These are phyloP conservation scores for Muscicapa adusta DNA, from an alignment of 2,113 vertebrate genomes.

Conservation along the genomic window DNA sequence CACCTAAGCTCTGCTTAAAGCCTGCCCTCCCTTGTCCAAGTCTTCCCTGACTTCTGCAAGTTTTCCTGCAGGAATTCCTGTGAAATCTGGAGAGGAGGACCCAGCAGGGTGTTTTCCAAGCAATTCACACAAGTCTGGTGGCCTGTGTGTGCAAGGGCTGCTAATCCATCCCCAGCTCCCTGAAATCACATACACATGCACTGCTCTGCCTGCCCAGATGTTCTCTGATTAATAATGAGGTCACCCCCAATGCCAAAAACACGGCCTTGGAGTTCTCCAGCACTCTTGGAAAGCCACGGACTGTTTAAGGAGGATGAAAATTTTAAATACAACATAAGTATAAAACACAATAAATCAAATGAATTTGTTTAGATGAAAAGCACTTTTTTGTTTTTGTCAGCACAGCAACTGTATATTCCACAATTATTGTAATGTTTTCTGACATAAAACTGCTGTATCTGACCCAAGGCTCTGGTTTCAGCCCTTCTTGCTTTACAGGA, in stretches of 20 bases:
- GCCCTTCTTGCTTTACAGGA: neutral
- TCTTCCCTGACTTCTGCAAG: neutral
- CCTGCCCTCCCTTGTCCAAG: neutral
- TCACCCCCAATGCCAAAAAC: slow-evolving; percentile 1
- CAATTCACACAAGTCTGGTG: neutral
- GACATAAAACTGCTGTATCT: slow-evolving; percentile 47
- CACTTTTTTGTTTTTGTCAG: slow-evolving; percentile 39
- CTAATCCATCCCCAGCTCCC: neutral
- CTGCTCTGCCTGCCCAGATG: slow-evolving; percentile 40
- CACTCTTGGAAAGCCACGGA: neutral
- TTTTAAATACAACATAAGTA: neutral
- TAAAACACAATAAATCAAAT: slow-evolving; percentile 49
- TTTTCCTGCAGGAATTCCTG: neutral
- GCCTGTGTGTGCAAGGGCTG: neutral
- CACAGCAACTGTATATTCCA: slow-evolving; percentile 25
- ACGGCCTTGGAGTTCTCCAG: neutral
- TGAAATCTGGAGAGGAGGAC: neutral
- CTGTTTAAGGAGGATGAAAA: slow-evolving; percentile 11
- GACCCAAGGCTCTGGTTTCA: neutral
- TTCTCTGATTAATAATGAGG: slow-evolving; percentile 56
- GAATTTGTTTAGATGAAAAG: slow-evolving; percentile 55
- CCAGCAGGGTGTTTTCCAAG: neutral
- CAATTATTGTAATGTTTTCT: slow-evolving; percentile 37
- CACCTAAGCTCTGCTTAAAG: neutral
- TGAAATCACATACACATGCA: neutral